Evolutionary conservation across 2,888 invertebrate species (phyloP).

Genomic region (Hirtodrosophila trivittata): DNA sequence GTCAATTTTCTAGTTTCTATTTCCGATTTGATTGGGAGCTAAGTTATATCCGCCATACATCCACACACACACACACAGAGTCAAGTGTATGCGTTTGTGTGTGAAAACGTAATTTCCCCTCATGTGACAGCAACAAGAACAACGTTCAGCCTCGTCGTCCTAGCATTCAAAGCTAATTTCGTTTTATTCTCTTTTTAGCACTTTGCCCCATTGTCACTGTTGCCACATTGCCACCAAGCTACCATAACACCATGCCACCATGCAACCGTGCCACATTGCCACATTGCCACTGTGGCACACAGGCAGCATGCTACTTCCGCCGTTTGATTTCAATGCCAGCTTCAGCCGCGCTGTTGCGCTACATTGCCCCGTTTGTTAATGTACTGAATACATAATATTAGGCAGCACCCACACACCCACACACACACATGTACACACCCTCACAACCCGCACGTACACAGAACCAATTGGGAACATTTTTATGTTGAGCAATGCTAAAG

Average conservation of each 20-base stretch:
- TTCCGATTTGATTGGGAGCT: slow-evolving; percentile 68
- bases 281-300: slow-evolving; percentile 1
- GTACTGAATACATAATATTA: slow-evolving; percentile 46
- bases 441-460: not conserved
- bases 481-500: slow-evolving; percentile 26
- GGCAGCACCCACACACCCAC: slow-evolving; percentile 16
- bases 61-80: slow-evolving; percentile 5
- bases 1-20: slow-evolving; percentile 60
- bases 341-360: slow-evolving; percentile 13
- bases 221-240: not conserved
- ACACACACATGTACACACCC: slow-evolving; percentile 4
- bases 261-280: slow-evolving; percentile 7
- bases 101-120: slow-evolving; percentile 57
- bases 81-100: slow-evolving; percentile 12
- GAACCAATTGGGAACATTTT: slow-evolving; percentile 1
- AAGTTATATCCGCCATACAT: slow-evolving; percentile 64
- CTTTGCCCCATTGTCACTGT: slow-evolving; percentile 1
- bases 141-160: slow-evolving; percentile 9
- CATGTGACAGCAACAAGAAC: slow-evolving; percentile 27
- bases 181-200: slow-evolving; percentile 26
- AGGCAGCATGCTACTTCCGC: slow-evolving; percentile 58
- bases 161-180: slow-evolving; percentile 71
- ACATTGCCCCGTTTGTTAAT: slow-evolving; percentile 32
- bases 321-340: slow-evolving; percentile 73
- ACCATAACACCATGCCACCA: not conserved